Conservation (phyloP, 2,113 vertebrate genomes). For the Chionis minor region DNA sequence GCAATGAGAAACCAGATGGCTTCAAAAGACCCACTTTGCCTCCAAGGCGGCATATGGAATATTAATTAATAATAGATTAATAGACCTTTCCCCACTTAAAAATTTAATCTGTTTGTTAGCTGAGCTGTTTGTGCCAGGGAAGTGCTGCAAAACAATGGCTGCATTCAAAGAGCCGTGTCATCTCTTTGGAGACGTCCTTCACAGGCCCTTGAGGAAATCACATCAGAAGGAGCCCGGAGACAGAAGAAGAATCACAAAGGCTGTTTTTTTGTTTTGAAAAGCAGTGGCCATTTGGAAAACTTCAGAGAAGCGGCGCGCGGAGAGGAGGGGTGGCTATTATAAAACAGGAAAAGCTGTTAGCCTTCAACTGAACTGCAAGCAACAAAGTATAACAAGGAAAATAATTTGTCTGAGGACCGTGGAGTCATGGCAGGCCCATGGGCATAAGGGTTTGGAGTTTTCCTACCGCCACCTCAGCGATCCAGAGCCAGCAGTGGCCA, state of each 20-base stretch:
- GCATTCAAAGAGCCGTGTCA: background rate
- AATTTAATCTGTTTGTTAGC: constrained; percentile 37
- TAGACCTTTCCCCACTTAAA: constrained; percentile 39
- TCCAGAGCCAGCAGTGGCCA: fast-evolving
- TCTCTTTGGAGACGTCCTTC: background rate
- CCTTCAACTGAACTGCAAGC: background rate
- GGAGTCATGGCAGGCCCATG: fast-evolving
- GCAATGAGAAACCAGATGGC: constrained; percentile 44
- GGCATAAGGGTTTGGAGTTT: fast-evolving
- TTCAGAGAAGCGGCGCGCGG: background rate
- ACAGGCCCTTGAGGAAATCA: background rate
- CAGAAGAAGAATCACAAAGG: background rate
- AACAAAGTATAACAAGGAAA: background rate
- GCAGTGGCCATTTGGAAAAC: background rate
- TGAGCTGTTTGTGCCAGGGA: background rate
- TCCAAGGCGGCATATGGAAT: constrained; percentile 35
- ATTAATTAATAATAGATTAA: constrained; percentile 73
- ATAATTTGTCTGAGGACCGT: background rate
- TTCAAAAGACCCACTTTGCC: constrained; percentile 44
- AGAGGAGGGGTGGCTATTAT: background rate
- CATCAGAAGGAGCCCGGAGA: background rate
- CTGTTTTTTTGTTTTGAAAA: background rate
- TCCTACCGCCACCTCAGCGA: background rate
- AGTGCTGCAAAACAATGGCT: background rate
- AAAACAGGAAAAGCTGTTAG: background rate